phyloP scores from a whole-genome alignment of 2,113 vertebrate genomes.

The Nannobrachium achirus region DNA sequence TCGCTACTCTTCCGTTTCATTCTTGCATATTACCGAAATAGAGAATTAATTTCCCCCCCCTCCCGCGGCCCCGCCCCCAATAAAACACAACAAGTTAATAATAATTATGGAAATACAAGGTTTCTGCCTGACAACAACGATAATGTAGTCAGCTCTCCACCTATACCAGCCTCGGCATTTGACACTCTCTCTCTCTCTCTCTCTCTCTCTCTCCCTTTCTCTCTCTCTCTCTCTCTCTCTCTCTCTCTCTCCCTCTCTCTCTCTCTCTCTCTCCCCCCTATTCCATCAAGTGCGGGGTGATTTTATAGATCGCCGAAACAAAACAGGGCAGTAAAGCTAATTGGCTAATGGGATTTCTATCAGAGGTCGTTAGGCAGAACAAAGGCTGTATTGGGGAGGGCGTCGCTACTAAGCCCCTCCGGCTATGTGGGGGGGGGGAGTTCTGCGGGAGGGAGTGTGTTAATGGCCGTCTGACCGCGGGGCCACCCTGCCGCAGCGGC shows the following conservation, averaged over 20 bases:
- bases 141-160: too few species aligned
- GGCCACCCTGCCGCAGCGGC: conserved; percentile 8
- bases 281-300: conserved; percentile 18
- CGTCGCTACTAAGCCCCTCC: conserved; percentile 4
- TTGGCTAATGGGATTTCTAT: conserved; percentile 69
- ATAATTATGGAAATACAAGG: too few species aligned
- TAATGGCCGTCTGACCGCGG: conserved; percentile 14
- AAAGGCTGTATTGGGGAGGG: conserved; percentile 46
- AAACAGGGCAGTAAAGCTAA: conserved; percentile 51
- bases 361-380: conserved; percentile 62
- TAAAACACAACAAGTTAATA: too few species aligned
- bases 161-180: too few species aligned
- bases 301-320: conserved; percentile 61
- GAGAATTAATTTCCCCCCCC: too few species aligned
- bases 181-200: background rate
- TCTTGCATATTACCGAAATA: too few species aligned
- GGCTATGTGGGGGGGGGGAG: conserved; percentile 14
- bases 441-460: too few species aligned
- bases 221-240: conserved; percentile 23
- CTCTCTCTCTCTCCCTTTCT: conserved; percentile 7
- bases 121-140: too few species aligned
- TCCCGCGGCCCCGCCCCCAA: too few species aligned
- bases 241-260: background rate
- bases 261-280: background rate
- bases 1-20: too few species aligned